Conservation (phyloP, 2,113 vertebrate genomes). For the Ivindomyrus marchei region DNA sequence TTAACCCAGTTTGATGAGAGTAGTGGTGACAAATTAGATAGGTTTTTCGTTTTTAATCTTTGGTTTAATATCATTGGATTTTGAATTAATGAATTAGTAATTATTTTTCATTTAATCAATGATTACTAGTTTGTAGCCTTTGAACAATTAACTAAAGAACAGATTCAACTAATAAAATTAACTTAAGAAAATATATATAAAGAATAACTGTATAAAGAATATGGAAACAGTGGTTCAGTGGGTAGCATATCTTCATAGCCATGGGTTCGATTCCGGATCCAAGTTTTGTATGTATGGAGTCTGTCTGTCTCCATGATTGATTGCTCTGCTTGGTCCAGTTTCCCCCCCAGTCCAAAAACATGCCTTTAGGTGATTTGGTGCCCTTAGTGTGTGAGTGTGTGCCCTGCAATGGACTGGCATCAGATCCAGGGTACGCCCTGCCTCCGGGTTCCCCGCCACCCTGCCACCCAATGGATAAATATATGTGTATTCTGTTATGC, state of each 20-base stretch:
- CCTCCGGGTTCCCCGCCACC: neutral
- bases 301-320: neutral
- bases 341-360: neutral
- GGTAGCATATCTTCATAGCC: neutral
- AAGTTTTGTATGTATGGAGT: neutral
- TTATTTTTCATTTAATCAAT: conserved; percentile 1
- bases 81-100: neutral
- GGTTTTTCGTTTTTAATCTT: neutral
- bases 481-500: neutral
- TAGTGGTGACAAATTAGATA: neutral
- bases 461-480: neutral
- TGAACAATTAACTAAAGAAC: neutral
- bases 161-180: neutral
- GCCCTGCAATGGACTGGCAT: neutral
- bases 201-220: neutral
- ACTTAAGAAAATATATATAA: neutral
- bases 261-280: neutral
- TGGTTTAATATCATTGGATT: neutral
- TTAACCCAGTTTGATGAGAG: neutral
- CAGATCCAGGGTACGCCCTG: neutral
- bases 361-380: neutral
- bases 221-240: neutral
- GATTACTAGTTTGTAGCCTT: neutral
- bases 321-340: neutral
- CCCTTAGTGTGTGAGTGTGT: neutral